These are phyloP conservation scores for Oncorhynchus keta DNA, from an alignment of 2,113 vertebrate species.

Conservation along the genomic window DNA sequence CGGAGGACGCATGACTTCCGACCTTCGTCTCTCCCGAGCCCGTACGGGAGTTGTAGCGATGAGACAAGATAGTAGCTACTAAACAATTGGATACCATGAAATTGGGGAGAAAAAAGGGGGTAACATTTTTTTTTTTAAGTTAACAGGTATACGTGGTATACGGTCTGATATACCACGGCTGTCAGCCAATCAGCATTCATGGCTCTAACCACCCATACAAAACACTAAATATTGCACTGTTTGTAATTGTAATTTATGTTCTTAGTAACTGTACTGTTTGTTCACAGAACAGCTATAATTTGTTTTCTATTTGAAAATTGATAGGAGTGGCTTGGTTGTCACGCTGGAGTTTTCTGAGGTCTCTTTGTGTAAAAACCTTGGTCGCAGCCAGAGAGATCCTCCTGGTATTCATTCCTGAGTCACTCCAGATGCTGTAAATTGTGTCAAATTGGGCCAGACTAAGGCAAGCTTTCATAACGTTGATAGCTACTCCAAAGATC, in stretches of 20 bases:
- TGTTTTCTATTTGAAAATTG: slow-evolving; percentile 54
- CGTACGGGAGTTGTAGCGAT: no score
- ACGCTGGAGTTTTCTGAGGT: slow-evolving; percentile 64
- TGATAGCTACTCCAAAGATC: slow-evolving; percentile 35
- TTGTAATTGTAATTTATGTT: slow-evolving; percentile 33
- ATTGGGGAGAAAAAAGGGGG: no score
- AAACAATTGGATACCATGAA: no score
- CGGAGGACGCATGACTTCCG: no score
- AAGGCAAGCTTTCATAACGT: slow-evolving; percentile 57
- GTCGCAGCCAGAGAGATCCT: slow-evolving; percentile 69
- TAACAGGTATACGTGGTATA: no score
- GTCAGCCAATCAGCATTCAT: no score
- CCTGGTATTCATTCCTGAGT: slow-evolving; percentile 41
- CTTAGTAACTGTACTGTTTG: slow-evolving; percentile 45
- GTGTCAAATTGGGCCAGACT: slow-evolving; percentile 63
- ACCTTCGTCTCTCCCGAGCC: no score
- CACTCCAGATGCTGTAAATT: slow-evolving; percentile 71
- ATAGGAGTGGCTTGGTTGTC: slow-evolving; percentile 68
- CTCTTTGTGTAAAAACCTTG: slow-evolving; percentile 61
- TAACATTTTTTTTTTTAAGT: no score
- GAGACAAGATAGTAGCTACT: no score
- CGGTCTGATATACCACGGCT: no score
- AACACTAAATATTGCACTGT: no score
- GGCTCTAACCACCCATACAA: no score
- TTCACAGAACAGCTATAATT: slow-evolving; percentile 54